Base-by-base conservation (phyloP, 2,797 vertebrate genomes). In the Phalloptychus januarius region DNA sequence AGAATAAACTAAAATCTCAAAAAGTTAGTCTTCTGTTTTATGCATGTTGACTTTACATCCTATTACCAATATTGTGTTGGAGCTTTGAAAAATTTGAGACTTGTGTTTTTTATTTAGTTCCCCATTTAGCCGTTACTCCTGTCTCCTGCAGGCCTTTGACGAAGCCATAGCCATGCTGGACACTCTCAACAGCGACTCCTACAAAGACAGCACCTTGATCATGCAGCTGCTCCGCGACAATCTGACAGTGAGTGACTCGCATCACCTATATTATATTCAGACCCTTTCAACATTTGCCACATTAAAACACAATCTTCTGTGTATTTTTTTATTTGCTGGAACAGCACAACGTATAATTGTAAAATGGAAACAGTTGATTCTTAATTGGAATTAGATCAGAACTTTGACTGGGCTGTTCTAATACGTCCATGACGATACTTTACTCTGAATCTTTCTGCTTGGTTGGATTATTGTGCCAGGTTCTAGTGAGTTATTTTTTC, bases 171-270 rank as follows among this genome's bases (percentile, higher is more conserved):
- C 95, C 87, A 95, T 96, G 92, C 96, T 99, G 89, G 98, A 99
- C 92, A 94, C 93, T 76, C 95, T 98, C 94, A 97, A 96, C 81
- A 95, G 95, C 91, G 98, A 99, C 79, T 97, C 97, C 69, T 97
- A 98, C 95, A 99, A 99, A 98, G 98, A 99, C 97, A 99, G 97
- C 96, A 98, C 97, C 73, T 95, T 99, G 97, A 99, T 99, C 96
- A 98, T 99, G 98, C 97, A 99, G 91, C 97, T 99, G 94, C 97
- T 99, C 93, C 96, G 97, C 93, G 98, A 99, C 96, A 99, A 99
- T 95, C 96, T 99, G 95, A 99, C 97, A 92, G 98, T 99, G 89
- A 98, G 98, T 96, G 92, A 33, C 28, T 46, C 0, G 54, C 15
- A 20, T 4, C 7, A 40, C 44, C 18, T 16, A 13, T 42, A 69